Conservation (phyloP, 2,113 vertebrate species). For the Irena cyanogastra region DNA sequence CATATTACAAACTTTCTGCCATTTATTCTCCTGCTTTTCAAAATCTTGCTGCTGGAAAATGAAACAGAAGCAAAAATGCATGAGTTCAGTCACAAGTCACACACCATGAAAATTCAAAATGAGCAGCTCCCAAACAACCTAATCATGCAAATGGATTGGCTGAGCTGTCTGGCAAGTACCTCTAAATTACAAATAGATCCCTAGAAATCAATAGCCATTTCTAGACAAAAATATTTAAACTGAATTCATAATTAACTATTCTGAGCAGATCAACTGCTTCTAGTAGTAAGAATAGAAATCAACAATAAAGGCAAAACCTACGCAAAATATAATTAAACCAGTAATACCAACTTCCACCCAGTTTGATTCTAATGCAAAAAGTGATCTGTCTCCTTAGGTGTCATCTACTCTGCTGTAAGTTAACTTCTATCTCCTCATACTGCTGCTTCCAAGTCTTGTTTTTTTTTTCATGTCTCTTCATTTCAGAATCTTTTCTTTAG, state of each 20-base stretch:
- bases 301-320: not conserved
- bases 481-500: not conserved
- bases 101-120: not conserved
- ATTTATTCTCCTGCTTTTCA: not conserved
- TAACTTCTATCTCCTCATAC: not conserved
- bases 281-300: not conserved
- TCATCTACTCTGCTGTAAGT: not conserved
- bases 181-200: not conserved
- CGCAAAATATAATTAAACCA: not conserved
- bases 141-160: not conserved
- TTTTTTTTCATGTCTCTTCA: not conserved
- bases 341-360: not conserved
- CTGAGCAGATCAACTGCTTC: not conserved
- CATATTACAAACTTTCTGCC: not conserved
- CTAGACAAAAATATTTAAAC: not conserved
- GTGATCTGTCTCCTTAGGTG: not conserved
- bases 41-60: not conserved
- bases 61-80: not conserved
- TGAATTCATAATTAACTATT: not conserved
- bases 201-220: slow-evolving; percentile 5
- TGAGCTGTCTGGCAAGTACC: not conserved
- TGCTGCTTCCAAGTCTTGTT: not conserved
- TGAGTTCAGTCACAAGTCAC: not conserved
- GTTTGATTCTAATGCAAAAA: not conserved
- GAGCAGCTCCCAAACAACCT: not conserved